Conservation (phyloP, 2,888 invertebrate species). For the Neocrepidodera transversa region DNA sequence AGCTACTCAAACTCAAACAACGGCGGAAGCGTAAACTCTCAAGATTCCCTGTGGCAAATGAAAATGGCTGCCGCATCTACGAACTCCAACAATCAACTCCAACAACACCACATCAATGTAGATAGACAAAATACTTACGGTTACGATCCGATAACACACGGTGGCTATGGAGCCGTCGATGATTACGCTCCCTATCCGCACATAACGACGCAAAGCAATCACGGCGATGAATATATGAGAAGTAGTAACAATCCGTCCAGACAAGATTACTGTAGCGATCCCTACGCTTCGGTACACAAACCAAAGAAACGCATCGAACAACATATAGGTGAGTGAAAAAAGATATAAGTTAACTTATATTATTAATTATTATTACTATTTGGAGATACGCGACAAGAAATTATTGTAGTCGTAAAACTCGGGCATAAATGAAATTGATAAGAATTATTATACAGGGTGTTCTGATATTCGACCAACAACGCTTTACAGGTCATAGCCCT, state of each 20-base stretch:
- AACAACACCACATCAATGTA: conserved; percentile 51
- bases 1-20: conserved; percentile 93
- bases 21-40: conserved; percentile 94
- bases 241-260: conserved; percentile 83
- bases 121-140: conserved; percentile 65
- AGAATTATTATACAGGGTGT: too few species aligned
- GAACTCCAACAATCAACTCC: conserved; percentile 69
- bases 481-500: too few species aligned
- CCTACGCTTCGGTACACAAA: conserved; percentile 88
- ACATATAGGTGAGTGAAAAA: conserved; percentile 81
- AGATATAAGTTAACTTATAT: too few species aligned
- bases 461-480: too few species aligned
- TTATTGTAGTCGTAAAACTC: too few species aligned
- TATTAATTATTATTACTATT: too few species aligned
- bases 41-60: conserved; percentile 94
- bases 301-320: conserved; percentile 87
- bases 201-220: conserved; percentile 71
- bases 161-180: conserved; percentile 82
- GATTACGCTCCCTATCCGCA: conserved; percentile 88
- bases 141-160: conserved; percentile 81
- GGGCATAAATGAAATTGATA: too few species aligned
- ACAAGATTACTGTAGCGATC: conserved; percentile 87
- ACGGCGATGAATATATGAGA: conserved; percentile 75
- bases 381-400: too few species aligned
- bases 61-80: conserved; percentile 83